phyloP scores from a whole-genome alignment of 2,888 invertebrate species.

The Neria commutata region DNA sequence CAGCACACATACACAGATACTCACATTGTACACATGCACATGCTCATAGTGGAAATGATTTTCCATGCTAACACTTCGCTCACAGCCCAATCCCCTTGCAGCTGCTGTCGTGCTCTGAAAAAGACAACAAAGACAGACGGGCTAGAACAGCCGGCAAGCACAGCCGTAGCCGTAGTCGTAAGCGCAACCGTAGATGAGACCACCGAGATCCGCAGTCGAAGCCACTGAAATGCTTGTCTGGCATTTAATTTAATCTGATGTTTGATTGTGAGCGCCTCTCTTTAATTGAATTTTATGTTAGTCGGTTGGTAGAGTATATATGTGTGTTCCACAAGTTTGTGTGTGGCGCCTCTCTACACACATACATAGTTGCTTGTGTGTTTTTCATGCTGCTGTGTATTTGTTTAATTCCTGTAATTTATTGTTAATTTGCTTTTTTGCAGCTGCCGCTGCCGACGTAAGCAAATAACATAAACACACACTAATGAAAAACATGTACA shows the following conservation, averaged over 20 bases:
- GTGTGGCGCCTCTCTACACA: background rate
- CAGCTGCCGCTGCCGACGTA: background rate
- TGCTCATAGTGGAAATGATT: no score
- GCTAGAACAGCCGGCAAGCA: background rate
- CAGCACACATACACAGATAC: no score
- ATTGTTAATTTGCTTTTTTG: constrained; percentile 18
- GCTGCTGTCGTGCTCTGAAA: constrained; percentile 15
- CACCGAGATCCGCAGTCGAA: constrained; percentile 25
- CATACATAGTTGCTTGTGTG: background rate
- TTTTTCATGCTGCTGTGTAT: constrained; percentile 3
- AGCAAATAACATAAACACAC: constrained; percentile 6
- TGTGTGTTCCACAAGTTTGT: background rate
- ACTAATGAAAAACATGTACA: background rate
- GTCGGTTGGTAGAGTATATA: background rate
- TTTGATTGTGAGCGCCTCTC: constrained; percentile 51
- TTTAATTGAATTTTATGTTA: constrained; percentile 50
- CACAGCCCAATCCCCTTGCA: background rate
- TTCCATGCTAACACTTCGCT: background rate
- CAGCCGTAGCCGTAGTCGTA: constrained; percentile 28
- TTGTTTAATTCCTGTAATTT: constrained; percentile 20
- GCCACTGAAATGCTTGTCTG: constrained; percentile 48
- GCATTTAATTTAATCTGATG: constrained; percentile 53
- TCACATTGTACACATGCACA: no score
- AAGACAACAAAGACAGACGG: constrained; percentile 11
- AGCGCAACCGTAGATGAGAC: background rate